Evolutionary conservation across 1,140 invertebrate genomes (phyloP).

Genomic region (Steinernema khuongi): DNA sequence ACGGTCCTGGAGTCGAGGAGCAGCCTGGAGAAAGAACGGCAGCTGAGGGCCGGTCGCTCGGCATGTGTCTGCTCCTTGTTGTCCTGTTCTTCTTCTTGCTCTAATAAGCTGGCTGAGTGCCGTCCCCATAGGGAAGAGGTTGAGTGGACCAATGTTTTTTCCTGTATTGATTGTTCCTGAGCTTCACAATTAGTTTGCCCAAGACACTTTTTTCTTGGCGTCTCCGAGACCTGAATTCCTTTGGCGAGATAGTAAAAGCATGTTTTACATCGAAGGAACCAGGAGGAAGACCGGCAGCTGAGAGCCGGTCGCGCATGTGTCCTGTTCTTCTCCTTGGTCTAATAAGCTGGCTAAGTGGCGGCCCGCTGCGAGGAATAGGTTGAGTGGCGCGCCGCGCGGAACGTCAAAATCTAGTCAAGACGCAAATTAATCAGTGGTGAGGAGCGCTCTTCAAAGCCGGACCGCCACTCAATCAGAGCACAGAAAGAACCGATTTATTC

Average conservation of each 20-base stretch:
- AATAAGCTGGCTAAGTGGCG: constrained; percentile 1
- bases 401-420: constrained; percentile 11
- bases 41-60: not conserved
- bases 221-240: no score
- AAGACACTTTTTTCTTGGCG: no score
- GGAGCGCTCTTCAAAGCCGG: not conserved
- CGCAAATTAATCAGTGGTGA: not conserved
- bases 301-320: not conserved
- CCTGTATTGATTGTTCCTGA: no score
- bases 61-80: no score
- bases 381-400: not conserved
- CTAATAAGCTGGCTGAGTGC: constrained; percentile 1
- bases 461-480: constrained; percentile 13
- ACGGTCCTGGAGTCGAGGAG: not conserved
- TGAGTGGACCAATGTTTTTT: no score
- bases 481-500: not conserved
- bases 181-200: no score
- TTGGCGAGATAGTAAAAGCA: no score
- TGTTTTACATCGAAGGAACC: no score
- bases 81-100: not conserved
- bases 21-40: not conserved
- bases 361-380: not conserved
- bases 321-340: not conserved
- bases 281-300: not conserved
- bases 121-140: no score